Evolutionary conservation across 2,888 invertebrate species (phyloP), one percentile per base, ranked within the genome.

Genomic region (Drepanosiphum platanoidis): DNA sequence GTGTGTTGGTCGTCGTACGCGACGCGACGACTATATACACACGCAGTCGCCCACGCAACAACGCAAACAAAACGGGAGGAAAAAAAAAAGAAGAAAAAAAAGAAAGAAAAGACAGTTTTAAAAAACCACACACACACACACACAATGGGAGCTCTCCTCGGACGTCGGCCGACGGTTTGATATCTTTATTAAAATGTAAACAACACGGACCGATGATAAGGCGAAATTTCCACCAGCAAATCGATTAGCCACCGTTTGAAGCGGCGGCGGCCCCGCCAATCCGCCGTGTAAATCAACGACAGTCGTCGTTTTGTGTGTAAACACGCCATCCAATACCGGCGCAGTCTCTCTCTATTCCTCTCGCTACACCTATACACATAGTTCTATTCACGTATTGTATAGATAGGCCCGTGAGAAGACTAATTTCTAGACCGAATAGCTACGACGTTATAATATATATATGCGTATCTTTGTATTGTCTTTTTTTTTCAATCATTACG

Each of bases 191-290:
- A 30, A 84, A 84, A 77, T 77, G 84, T 84, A 84, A 84, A 84
- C 84, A 84, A 84, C 84, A 84, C 84, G 84, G 84, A 77, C 84
- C 77, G 84, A 84, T 84, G 84, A 84, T 84, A 77, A 84, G 84
- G 84, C 84, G 84, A 84, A 84, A 84, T 84, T 84, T 84, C 68
- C 84, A 75, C 68, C 70, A 68, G 84, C 84, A 84, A 84, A 84
- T 84, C 84, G 84, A 84, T 84, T 84, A 84, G 84, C 84, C 74
- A 84, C 84, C 84, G 84, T 84, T 84, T 84, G 46, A 36, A 36
- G 46, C 81, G 58, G 68, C 13, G 32, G 52, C 58, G 46, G 9
- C 72, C n/a, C n/a, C 75, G 83, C 83, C 84, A 84, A 84, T 84
- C 84, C 75, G 58, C 77, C 84, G 84, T 84, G 84, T 84, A 84